Percentiles rank a stretch among this genome's conserved stretches.
Evolutionary conservation across 2,888 invertebrate species (phyloP).

Genomic region (Hoplodrina ambigua): DNA sequence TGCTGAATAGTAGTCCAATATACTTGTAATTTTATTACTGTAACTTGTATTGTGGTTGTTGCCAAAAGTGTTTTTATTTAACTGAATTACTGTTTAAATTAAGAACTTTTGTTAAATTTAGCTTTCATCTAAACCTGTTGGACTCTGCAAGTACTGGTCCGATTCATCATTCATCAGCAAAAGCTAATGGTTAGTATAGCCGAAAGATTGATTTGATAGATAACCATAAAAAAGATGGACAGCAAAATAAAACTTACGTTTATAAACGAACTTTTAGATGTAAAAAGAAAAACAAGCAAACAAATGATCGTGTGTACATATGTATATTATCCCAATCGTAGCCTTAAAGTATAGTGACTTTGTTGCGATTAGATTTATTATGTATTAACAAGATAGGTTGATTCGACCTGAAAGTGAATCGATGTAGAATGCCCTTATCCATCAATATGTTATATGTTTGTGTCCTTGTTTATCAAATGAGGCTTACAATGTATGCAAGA

Average conservation of each 20-base stretch:
- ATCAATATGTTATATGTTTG: conserved; percentile 29
- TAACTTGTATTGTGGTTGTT: background rate
- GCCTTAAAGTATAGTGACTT: conserved; percentile 26
- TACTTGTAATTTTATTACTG: background rate
- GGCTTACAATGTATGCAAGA: background rate
- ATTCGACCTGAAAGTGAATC: conserved; percentile 50
- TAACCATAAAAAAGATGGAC: background rate
- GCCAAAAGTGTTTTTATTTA: conserved; percentile 15
- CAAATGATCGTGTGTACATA: background rate
- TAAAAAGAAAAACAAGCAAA: background rate
- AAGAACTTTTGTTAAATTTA: background rate
- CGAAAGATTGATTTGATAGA: too few relatives aligned
- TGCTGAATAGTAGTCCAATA: background rate
- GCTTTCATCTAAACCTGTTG: too few relatives aligned
- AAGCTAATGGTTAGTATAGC: too few relatives aligned
- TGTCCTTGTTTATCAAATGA: conserved; percentile 20
- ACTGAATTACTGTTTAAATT: background rate
- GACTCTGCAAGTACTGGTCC: too few relatives aligned
- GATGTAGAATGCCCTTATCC: conserved; percentile 49
- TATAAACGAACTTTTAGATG: background rate
- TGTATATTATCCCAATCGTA: conserved; percentile 17
- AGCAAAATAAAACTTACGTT: background rate
- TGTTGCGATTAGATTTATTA: conserved; percentile 21
- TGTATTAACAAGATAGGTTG: conserved; percentile 16
- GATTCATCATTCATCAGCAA: too few relatives aligned